Evolutionary conservation across 2,888 invertebrate species (phyloP).

Genomic region (Ormyrus labotus): DNA sequence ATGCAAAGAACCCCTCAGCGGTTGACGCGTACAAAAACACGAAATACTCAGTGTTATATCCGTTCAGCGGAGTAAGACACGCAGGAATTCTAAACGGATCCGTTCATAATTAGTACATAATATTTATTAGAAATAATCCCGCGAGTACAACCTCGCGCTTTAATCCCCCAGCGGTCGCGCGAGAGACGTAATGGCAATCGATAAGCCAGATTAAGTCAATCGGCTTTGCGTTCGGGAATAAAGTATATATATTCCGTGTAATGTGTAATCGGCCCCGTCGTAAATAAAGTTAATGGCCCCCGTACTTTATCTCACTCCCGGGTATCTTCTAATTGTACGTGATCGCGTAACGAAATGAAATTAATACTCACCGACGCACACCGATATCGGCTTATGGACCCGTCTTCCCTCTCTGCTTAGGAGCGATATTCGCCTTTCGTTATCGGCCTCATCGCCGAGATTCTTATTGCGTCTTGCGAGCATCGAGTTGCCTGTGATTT

Average conservation of each 20-base stretch:
- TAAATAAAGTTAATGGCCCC: slow-evolving; percentile 25
- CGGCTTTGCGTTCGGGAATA: slow-evolving; percentile 5
- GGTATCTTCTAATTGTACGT: slow-evolving; percentile 21
- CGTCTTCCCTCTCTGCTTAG: too few species aligned
- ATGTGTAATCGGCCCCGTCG: slow-evolving; percentile 1
- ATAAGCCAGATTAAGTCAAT: slow-evolving; percentile 31
- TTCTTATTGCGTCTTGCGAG: too few species aligned
- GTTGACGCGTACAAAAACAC: background rate
- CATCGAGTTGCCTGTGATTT: too few species aligned
- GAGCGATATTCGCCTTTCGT: too few species aligned
- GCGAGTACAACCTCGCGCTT: background rate
- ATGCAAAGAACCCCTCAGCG: background rate
- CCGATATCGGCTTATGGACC: too few species aligned
- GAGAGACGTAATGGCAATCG: slow-evolving; percentile 3
- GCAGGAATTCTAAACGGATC: slow-evolving; percentile 19
- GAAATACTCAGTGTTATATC: background rate
- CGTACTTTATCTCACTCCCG: slow-evolving; percentile 16
- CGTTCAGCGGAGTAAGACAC: background rate
- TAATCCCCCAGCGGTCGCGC: background rate
- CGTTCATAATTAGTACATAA: slow-evolving; percentile 9
- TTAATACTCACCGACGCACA: background rate
- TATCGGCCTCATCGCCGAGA: too few species aligned
- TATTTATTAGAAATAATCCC: slow-evolving; percentile 1
- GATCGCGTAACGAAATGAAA: slow-evolving; percentile 22
- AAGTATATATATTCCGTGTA: slow-evolving; percentile 12